A percentile compares a stretch with the other conserved stretches of the same genome.
phyloP scores from a whole-genome alignment of 2,797 vertebrate genomes.

The Tamandua tetradactyla region DNA sequence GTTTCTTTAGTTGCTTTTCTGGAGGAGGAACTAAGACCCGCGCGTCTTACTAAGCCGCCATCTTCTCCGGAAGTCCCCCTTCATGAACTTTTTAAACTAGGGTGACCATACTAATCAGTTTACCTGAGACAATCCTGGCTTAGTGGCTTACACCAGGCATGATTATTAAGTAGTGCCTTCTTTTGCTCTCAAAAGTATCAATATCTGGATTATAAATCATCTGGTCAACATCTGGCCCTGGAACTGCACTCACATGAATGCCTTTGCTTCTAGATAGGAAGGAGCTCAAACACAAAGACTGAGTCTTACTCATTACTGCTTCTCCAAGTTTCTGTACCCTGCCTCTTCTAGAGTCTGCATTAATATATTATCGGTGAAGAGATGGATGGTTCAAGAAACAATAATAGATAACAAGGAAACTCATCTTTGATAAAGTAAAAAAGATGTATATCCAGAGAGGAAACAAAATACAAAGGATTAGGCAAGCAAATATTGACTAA shows the following conservation, averaged over 20 bases:
- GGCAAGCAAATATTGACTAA: neutral
- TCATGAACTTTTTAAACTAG: neutral
- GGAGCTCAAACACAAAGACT: neutral
- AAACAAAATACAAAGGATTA: neutral
- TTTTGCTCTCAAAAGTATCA: neutral
- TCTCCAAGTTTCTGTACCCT: neutral
- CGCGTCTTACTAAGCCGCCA: too few relatives aligned
- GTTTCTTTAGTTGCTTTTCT: too few relatives aligned
- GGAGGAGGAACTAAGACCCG: too few relatives aligned
- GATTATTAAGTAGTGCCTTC: neutral
- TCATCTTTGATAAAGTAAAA: neutral
- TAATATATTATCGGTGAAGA: neutral
- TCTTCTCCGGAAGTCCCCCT: too few relatives aligned
- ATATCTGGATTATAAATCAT: neutral
- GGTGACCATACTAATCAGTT: neutral
- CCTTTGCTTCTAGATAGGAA: neutral
- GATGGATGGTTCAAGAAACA: neutral
- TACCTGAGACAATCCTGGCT: neutral
- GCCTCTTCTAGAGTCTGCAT: neutral
- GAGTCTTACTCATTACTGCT: neutral
- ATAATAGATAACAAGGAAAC: neutral
- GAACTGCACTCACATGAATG: neutral
- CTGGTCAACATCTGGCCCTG: neutral
- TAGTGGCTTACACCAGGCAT: neutral
- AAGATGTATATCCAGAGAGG: neutral